Base-by-base conservation (phyloP, 2,888 invertebrate species). In the Hyposoter didymator region DNA sequence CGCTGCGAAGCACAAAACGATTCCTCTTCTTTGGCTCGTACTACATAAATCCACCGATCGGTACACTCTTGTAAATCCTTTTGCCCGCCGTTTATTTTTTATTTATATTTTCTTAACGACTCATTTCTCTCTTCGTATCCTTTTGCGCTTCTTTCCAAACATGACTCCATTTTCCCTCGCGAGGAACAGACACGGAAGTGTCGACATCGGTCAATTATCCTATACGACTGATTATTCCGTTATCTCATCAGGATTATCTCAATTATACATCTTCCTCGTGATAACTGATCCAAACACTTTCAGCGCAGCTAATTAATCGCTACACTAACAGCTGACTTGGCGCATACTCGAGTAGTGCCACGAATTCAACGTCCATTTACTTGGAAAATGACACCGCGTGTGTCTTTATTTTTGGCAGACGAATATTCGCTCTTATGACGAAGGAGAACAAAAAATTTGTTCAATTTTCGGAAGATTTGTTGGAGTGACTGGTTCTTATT, bases 151-250 rank as follows among this genome's bases (percentile, higher is more conserved):
- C 64, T 39, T 66, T 64, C 55, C 67, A 76, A 76, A 76, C 70
- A 28, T 64, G 22, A 75, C 55, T 67, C 32, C 43, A 47, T 73
- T 64, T 69, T 32, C 62, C 6, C 43, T 45, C 28, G 5, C 17
- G 19, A 12, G 32, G 2, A 32, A 52, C 19, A 52, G 28, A 43
- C n/a, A 7, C 47, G 62, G 28, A 64, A 64, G 72, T 80, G 75
- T 84, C 80, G 80, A 76, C 72, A 76, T 82, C 78, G 52, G 72
- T 82, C 66, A 82, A 82, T 82, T 82, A 82, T 82, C 82, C 62
- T 19, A 45, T 70, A 28, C 28, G 70, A 47, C 64, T 66, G 82
- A 85, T 82, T 78, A 82, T 82, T 80, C 74, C 55, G 47, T 62
- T 76, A 82, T 80, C 81, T 82, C 59, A 49, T 78, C 47, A 35